Evolutionary conservation across 2,888 invertebrate genomes (phyloP).

Genomic region (Spilarctia lutea): DNA sequence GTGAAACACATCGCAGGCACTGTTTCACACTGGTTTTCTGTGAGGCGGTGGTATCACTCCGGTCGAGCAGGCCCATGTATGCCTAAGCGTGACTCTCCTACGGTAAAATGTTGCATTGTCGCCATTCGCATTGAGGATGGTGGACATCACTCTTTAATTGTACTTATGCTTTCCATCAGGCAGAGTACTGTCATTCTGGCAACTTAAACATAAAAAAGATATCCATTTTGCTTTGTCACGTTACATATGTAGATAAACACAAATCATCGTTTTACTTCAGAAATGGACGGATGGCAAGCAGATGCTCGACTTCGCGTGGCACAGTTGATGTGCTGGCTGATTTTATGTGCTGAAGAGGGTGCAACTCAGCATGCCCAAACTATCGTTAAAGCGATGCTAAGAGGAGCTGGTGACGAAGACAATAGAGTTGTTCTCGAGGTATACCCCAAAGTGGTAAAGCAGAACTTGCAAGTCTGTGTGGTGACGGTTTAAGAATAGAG

Average conservation of each 20-base stretch:
- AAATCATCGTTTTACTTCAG: conserved; percentile 62
- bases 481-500: too few species aligned
- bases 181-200: too few species aligned
- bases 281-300: conserved; percentile 92
- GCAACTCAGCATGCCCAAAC: conserved; percentile 89
- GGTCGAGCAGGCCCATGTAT: too few species aligned
- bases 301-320: conserved; percentile 90
- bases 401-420: conserved; percentile 90
- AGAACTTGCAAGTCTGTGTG: neutral
- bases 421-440: conserved; percentile 87
- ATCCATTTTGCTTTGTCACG: neutral
- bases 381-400: conserved; percentile 82
- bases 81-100: too few species aligned
- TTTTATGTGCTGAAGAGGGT: conserved; percentile 91
- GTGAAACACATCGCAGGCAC: too few species aligned
- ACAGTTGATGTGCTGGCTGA: conserved; percentile 90
- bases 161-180: too few species aligned
- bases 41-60: too few species aligned
- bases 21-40: too few species aligned
- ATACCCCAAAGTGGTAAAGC: neutral
- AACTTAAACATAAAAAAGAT: neutral
- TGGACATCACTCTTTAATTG: too few species aligned
- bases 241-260: neutral
- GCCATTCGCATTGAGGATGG: too few species aligned
- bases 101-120: too few species aligned